Percentiles rank a stretch among this genome's conserved stretches.
Conservation (phyloP, 2,888 invertebrate genomes). For the Latrodectus elegans region DNA sequence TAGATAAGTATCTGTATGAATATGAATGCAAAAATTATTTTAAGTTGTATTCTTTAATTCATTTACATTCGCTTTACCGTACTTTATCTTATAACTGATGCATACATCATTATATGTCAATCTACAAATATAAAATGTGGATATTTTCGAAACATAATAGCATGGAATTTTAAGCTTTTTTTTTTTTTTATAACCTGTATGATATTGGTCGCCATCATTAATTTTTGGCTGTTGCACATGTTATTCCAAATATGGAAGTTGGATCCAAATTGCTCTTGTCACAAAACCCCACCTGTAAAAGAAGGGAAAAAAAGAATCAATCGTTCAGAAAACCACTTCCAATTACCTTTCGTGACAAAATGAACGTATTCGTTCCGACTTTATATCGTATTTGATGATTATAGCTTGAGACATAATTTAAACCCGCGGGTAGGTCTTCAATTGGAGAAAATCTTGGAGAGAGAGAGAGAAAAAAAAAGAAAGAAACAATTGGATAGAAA, state of each 20-base stretch:
- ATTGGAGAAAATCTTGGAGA: background rate
- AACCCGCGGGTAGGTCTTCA: conserved; percentile 48
- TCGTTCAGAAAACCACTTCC: conserved; percentile 44
- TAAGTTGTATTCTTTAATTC: too few species aligned
- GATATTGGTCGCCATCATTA: too few species aligned
- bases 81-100: too few species aligned
- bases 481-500: conserved; percentile 57
- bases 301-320: conserved; percentile 40
- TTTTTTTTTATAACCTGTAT: too few species aligned
- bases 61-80: too few species aligned
- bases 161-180: too few species aligned
- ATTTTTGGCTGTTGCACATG: too few species aligned
- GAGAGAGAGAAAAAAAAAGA: conserved; percentile 14
- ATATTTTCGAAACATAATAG: too few species aligned
- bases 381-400: conserved; percentile 54
- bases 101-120: too few species aligned
- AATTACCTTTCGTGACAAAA: conserved; percentile 60
- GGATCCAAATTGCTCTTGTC: background rate
- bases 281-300: conserved; percentile 24
- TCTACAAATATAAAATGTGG: too few species aligned
- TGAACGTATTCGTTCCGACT: conserved; percentile 30
- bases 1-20: too few species aligned
- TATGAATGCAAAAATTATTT: too few species aligned
- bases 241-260: background rate
- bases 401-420: conserved; percentile 43